A percentile compares a stretch with the other conserved stretches of the same genome.
Conservation (phyloP, 1,140 invertebrate genomes). For the Neotoxoptera formosana region DNA sequence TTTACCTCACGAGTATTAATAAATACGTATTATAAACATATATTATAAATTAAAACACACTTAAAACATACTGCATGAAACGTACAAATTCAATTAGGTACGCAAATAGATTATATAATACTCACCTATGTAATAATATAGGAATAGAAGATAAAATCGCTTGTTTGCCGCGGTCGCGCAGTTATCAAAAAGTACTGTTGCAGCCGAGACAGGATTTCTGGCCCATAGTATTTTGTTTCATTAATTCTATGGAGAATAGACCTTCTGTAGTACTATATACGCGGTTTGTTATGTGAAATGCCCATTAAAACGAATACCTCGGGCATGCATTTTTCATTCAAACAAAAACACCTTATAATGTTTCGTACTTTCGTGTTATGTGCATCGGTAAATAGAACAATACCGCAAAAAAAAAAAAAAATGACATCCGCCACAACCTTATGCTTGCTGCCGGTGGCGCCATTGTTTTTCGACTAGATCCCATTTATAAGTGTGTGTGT, state of each 20-base stretch:
- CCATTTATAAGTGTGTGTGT: neutral
- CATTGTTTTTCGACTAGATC: conserved; percentile 35
- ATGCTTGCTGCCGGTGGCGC: neutral
- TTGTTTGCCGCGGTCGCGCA: neutral
- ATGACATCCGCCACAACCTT: conserved; percentile 26
- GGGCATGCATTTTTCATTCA: conserved; percentile 21
- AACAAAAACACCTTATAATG: conserved; percentile 33
- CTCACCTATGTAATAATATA: no score
- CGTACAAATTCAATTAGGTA: neutral
- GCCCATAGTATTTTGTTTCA: neutral
- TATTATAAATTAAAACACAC: no score
- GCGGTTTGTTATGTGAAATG: conserved; percentile 18
- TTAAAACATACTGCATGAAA: neutral
- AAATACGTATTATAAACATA: no score
- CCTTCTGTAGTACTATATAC: neutral
- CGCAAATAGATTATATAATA: neutral
- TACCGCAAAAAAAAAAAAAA: conserved; percentile 1
- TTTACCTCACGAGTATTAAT: no score
- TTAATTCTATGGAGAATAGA: conserved; percentile 11
- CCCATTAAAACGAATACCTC: conserved; percentile 22
- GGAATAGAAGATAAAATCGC: neutral
- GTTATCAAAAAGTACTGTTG: neutral
- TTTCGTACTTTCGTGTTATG: neutral
- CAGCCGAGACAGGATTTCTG: neutral
- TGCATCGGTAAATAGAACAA: neutral